Conservation (phyloP, 1,140 invertebrate genomes). For the Plodia interpunctella region DNA sequence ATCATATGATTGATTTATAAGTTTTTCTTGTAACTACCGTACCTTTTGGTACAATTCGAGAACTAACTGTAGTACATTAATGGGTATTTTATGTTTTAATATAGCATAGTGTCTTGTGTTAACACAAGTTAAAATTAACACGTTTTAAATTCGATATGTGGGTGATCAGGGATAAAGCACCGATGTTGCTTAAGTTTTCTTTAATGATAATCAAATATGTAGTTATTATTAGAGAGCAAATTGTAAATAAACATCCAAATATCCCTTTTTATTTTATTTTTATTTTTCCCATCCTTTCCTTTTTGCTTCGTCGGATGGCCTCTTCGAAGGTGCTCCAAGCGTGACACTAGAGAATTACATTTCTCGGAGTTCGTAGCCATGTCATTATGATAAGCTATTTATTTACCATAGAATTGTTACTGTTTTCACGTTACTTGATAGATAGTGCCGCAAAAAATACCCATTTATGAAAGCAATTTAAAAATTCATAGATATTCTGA, state of each 20-base stretch:
- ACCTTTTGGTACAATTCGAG: conserved; percentile 40
- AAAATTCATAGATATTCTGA: too few species aligned
- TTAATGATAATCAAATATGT: conserved; percentile 68
- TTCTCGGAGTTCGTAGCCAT: conserved; percentile 11
- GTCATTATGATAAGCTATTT: neutral
- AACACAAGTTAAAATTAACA: conserved; percentile 55
- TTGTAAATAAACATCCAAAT: conserved; percentile 76
- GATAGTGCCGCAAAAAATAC: too few species aligned
- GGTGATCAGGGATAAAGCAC: conserved; percentile 65
- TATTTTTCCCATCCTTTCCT: conserved; percentile 47
- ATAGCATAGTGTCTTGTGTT: conserved; percentile 52
- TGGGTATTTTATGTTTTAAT: conserved; percentile 66
- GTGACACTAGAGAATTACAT: conserved; percentile 24
- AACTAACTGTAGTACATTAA: conserved; percentile 45
- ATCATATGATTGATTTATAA: conserved; percentile 15
- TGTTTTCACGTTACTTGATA: too few species aligned
- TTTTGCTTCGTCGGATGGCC: conserved; percentile 24
- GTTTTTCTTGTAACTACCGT: conserved; percentile 42
- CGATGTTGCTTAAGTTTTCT: conserved; percentile 66
- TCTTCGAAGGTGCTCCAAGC: conserved; percentile 21
- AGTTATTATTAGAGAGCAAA: conserved; percentile 67
- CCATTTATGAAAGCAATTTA: too few species aligned
- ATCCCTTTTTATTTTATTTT: conserved; percentile 72
- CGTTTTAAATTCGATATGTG: conserved; percentile 57
- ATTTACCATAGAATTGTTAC: too few species aligned